Conservation (phyloP, 1,140 invertebrate species). For the Drosophila takahashii region DNA sequence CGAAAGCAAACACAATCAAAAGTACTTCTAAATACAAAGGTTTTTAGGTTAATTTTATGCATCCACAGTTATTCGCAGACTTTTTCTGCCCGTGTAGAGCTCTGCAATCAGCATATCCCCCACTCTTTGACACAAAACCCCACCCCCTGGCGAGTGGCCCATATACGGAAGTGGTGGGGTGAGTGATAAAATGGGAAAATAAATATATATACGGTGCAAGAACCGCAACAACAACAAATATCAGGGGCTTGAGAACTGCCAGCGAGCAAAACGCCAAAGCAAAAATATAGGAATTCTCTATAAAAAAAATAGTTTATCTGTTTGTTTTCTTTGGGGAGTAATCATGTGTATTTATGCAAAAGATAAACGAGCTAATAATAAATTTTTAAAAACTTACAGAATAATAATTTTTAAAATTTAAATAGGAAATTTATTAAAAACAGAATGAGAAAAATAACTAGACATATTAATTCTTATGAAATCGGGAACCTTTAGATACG, state of each 20-base stretch:
- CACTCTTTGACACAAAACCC: constrained; percentile 1
- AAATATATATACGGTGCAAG: constrained; percentile 12
- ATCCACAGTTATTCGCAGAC: not conserved
- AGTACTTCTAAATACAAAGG: too few species aligned
- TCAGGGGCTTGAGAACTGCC: constrained; percentile 7
- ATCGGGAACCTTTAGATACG: too few species aligned
- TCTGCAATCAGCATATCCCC: constrained; percentile 41
- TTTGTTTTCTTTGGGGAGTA: too few species aligned
- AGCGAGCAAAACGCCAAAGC: not conserved
- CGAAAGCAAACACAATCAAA: too few species aligned
- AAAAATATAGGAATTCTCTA: not conserved
- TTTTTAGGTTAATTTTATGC: too few species aligned
- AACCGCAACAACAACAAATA: constrained; percentile 13
- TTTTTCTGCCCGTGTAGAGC: constrained; percentile 18
- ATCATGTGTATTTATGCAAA: too few species aligned
- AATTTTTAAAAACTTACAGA: too few species aligned
- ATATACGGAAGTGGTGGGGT: constrained; percentile 41
- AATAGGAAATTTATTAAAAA: too few species aligned
- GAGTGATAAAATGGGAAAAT: constrained; percentile 55
- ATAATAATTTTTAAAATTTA: too few species aligned
- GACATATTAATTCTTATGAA: too few species aligned
- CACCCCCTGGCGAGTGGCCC: constrained; percentile 40
- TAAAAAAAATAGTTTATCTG: not conserved
- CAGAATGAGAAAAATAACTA: too few species aligned
- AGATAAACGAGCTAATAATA: too few species aligned